phyloP scores from a whole-genome alignment of 2,797 vertebrate genomes.

The Channallabes apus region DNA sequence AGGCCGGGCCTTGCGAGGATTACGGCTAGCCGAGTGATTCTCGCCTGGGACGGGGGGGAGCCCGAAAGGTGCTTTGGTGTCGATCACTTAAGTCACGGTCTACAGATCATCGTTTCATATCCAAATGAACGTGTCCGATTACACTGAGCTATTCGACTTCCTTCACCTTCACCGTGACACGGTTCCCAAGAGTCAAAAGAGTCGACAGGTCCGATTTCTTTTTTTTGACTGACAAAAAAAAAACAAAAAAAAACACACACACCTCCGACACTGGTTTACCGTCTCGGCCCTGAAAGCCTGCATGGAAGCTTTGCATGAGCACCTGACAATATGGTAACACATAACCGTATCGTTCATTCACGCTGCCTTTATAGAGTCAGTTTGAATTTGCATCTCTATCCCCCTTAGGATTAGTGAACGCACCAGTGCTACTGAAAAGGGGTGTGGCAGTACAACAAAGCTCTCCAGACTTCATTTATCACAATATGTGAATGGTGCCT shows the following conservation, averaged over 20 bases:
- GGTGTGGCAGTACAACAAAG: constrained; percentile 67
- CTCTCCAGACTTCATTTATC: constrained; percentile 68
- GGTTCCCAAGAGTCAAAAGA: constrained; percentile 59
- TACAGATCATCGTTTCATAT: constrained; percentile 66
- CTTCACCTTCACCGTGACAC: constrained; percentile 34
- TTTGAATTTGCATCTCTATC: constrained; percentile 63
- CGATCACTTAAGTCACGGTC: constrained; percentile 62
- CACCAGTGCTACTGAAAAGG: constrained; percentile 67
- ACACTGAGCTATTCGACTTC: constrained; percentile 54
- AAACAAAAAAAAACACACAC: constrained; percentile 1
- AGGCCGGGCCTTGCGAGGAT: constrained; percentile 59
- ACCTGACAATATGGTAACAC: constrained; percentile 22
- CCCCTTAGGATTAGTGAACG: constrained; percentile 61
- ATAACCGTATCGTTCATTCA: constrained; percentile 28
- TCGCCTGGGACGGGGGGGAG: constrained; percentile 41
- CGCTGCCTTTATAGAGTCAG: constrained; percentile 10
- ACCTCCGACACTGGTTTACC: constrained; percentile 23
- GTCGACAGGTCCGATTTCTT: constrained; percentile 56
- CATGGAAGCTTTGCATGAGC: constrained; percentile 17
- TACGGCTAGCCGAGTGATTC: constrained; percentile 66
- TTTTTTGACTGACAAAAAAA: constrained; percentile 26
- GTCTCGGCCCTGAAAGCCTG: background rate
- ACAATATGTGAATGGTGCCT: constrained; percentile 67
- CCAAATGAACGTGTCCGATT: constrained; percentile 69
- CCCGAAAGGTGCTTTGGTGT: constrained; percentile 52